A percentile compares a stretch with the other conserved stretches of the same genome.
phyloP scores from a whole-genome alignment of 2,888 invertebrate genomes.

The Acronicta alni region DNA sequence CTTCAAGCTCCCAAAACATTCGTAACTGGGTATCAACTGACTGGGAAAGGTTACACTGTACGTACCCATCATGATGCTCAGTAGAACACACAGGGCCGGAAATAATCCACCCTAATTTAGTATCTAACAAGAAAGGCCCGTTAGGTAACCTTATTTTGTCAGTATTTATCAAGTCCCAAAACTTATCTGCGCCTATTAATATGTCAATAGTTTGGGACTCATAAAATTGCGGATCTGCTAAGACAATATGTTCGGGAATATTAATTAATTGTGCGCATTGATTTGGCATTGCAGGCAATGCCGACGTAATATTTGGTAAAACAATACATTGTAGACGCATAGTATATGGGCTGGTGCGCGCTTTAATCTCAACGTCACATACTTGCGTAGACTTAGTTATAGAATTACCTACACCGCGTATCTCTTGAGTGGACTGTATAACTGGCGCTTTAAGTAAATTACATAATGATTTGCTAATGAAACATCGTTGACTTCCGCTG shows the following conservation, averaged over 20 bases:
- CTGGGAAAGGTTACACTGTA: slow-evolving; percentile 38
- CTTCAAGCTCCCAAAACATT: slow-evolving; percentile 48
- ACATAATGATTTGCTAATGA: too few species aligned
- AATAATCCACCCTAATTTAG: slow-evolving; percentile 50
- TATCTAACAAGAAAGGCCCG: slow-evolving; percentile 47
- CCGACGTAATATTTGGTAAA: slow-evolving; percentile 4
- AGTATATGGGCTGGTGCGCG: too few species aligned
- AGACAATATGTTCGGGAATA: slow-evolving; percentile 7
- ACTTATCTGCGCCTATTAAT: slow-evolving; percentile 9
- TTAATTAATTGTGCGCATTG: slow-evolving; percentile 15
- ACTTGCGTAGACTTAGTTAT: too few species aligned
- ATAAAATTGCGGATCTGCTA: slow-evolving; percentile 8
- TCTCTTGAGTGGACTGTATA: too few species aligned
- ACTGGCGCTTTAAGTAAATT: too few species aligned
- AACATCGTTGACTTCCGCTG: too few species aligned
- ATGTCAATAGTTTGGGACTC: slow-evolving; percentile 43
- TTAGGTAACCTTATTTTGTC: slow-evolving; percentile 32
- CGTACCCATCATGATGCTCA: not conserved
- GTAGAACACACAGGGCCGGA: slow-evolving; percentile 36
- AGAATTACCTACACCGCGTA: too few species aligned
- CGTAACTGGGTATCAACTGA: slow-evolving; percentile 33
- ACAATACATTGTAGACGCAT: too few species aligned
- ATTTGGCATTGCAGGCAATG: slow-evolving; percentile 30
- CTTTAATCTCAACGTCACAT: too few species aligned
- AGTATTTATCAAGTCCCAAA: slow-evolving; percentile 35